Evolutionary conservation across 35 echinoderm and acorn worm species (phyloP).

Genomic region (Patiria miniata): DNA sequence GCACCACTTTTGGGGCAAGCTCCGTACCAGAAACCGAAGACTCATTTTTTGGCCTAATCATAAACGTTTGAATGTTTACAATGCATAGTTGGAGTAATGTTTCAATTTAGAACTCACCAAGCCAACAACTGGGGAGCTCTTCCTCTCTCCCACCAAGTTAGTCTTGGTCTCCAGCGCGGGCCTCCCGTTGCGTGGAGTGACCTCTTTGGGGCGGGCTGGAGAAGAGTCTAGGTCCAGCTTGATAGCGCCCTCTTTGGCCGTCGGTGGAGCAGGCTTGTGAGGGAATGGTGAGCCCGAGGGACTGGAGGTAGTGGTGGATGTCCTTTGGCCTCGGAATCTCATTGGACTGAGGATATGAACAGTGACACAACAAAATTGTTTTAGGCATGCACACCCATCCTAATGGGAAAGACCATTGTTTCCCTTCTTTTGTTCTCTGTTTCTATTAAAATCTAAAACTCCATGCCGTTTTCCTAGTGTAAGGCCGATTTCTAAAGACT

Average conservation of each 20-base stretch:
- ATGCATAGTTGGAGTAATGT: not conserved
- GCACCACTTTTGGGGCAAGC: too few species aligned
- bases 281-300: not conserved
- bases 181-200: not conserved
- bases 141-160: not conserved
- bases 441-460: too few species aligned
- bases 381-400: not conserved
- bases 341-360: not conserved
- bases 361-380: not conserved
- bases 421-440: too few species aligned
- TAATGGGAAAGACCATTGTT: too few species aligned
- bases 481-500: too few species aligned
- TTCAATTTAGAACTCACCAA: not conserved
- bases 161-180: slow-evolving; percentile 7
- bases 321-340: not conserved
- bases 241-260: not conserved
- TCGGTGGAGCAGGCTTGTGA: not conserved
- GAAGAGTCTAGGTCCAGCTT: slow-evolving; percentile 1
- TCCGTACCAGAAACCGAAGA: too few species aligned
- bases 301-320: not conserved
- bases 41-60: too few species aligned
- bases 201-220: not conserved
- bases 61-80: too few species aligned
- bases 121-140: not conserved
- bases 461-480: too few species aligned